Evolutionary conservation across 2,888 invertebrate species (phyloP).

Genomic region (Eupelmus urozonus): DNA sequence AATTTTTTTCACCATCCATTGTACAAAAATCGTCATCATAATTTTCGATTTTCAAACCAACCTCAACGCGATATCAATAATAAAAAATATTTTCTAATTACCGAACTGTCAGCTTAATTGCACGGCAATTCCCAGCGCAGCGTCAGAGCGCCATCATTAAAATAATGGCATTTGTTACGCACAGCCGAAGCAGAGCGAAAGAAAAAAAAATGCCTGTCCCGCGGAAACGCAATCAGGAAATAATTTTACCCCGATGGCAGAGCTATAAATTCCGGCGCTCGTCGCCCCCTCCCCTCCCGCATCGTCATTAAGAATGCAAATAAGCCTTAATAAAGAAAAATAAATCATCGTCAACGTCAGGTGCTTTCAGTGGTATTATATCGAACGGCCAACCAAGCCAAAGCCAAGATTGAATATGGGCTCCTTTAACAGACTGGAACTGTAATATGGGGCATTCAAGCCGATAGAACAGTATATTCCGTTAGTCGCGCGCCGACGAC

Average conservation of each 20-base stretch:
- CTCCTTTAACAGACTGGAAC: slow-evolving; percentile 72
- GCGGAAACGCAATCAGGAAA: slow-evolving; percentile 38
- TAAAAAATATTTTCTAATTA: no score
- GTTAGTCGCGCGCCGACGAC: slow-evolving; percentile 33
- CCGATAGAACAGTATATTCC: slow-evolving; percentile 70
- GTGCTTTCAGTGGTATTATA: neutral
- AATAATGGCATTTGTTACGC: neutral
- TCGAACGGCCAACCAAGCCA: no score
- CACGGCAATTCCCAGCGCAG: no score
- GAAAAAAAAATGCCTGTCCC: neutral
- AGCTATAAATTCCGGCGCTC: neutral
- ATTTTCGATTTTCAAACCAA: no score
- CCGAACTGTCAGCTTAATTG: no score
- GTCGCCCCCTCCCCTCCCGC: neutral
- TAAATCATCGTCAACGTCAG: slow-evolving; percentile 19
- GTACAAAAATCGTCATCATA: no score
- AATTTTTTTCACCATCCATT: no score
- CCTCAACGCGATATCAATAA: no score
- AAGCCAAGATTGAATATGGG: slow-evolving; percentile 67
- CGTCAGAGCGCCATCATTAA: neutral
- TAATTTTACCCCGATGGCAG: slow-evolving; percentile 57
- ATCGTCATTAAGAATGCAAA: slow-evolving; percentile 41
- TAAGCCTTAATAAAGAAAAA: slow-evolving; percentile 25
- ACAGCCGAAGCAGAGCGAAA: neutral
- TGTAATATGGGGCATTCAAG: slow-evolving; percentile 75